Evolutionary conservation across 1,140 invertebrate species (phyloP).

Genomic region (Drosophila auraria): DNA sequence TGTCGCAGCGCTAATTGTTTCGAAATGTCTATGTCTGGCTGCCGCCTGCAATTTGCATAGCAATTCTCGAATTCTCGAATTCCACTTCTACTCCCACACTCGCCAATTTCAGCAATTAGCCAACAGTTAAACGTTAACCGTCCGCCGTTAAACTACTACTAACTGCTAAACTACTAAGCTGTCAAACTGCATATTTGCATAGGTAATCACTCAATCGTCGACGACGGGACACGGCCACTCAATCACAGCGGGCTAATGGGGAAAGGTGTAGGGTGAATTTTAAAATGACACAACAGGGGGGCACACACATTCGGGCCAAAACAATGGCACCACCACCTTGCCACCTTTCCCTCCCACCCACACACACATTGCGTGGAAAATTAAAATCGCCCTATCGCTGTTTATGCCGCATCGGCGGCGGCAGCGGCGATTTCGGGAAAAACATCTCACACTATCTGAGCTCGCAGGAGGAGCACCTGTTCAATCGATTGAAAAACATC

Average conservation of each 20-base stretch:
- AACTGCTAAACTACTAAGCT: constrained; percentile 17
- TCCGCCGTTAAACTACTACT: constrained; percentile 11
- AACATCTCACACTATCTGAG: constrained; percentile 6
- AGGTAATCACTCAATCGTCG: constrained; percentile 28
- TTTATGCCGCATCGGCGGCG: constrained; percentile 6
- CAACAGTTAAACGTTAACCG: constrained; percentile 23
- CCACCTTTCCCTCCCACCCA: no score
- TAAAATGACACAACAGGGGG: constrained; percentile 14
- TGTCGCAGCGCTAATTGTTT: constrained; percentile 33
- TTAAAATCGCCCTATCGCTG: not conserved
- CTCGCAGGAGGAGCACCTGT: constrained; percentile 14
- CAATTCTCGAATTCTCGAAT: not conserved
- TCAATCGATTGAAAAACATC: constrained; percentile 36
- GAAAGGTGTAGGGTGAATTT: constrained; percentile 10
- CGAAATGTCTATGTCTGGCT: constrained; percentile 12
- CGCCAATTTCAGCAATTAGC: constrained; percentile 20
- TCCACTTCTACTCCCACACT: not conserved
- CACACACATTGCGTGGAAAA: constrained; percentile 15
- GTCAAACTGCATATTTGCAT: constrained; percentile 45
- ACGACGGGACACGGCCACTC: constrained; percentile 9
- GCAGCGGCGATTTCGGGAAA: constrained; percentile 4
- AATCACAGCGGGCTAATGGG: constrained; percentile 6
- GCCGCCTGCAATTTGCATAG: constrained; percentile 27
- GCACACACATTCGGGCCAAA: constrained; percentile 8
- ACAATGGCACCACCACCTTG: not conserved